Evolutionary conservation across 2,888 invertebrate genomes (phyloP).

Genomic region (Marasmarcha lunaedactyla): DNA sequence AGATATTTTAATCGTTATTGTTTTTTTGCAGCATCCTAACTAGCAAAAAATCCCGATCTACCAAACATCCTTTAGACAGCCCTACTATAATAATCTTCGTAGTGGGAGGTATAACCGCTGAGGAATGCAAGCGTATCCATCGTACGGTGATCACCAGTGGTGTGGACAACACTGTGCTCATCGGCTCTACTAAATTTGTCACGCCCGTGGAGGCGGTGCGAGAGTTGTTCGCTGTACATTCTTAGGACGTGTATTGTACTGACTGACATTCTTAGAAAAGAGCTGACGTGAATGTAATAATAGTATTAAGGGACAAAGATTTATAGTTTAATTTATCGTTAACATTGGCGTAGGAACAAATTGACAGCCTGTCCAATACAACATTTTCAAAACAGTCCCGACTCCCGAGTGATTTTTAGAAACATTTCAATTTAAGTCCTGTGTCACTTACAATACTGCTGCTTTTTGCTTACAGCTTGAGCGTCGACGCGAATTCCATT

Average conservation of each 20-base stretch:
- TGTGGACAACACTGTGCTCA: constrained; percentile 44
- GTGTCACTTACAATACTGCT: no score
- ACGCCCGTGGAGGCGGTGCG: constrained; percentile 49
- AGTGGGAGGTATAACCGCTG: constrained; percentile 75
- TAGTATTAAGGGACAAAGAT: no score
- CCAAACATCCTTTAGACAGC: constrained; percentile 73
- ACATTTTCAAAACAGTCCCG: no score
- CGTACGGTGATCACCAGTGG: constrained; percentile 57
- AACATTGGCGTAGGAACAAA: no score
- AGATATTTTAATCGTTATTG: no score
- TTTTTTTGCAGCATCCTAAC: constrained; percentile 66
- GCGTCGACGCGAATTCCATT: no score
- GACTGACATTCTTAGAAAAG: not conserved
- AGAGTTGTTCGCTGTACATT: constrained; percentile 30
- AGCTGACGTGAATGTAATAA: no score
- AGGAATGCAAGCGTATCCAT: constrained; percentile 70
- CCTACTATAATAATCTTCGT: constrained; percentile 74
- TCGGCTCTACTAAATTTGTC: constrained; percentile 48
- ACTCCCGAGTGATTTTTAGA: no score
- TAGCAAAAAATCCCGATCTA: constrained; percentile 40
- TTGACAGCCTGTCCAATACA: no score
- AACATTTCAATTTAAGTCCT: no score
- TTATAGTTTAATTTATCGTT: no score
- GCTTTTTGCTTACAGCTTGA: no score
- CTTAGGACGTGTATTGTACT: constrained; percentile 1